Percentiles rank a stretch among this genome's conserved stretches.
phyloP scores from a whole-genome alignment of 1,140 invertebrate species.

The Medauroidea extradentata region DNA sequence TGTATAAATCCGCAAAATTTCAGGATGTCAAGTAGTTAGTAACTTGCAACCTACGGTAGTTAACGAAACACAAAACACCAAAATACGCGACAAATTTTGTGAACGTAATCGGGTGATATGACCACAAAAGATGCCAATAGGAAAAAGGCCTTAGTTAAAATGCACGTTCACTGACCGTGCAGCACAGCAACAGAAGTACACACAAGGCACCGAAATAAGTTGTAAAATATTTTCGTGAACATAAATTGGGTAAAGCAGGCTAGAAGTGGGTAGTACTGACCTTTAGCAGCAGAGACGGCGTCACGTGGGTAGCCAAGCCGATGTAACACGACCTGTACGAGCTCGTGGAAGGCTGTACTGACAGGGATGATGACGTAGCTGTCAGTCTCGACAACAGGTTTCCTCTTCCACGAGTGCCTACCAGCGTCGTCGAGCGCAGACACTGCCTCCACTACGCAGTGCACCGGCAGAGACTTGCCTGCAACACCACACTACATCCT shows the following conservation, averaged over 20 bases:
- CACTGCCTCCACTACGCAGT: slow-evolving; percentile 83
- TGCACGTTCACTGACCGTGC: too few relatives aligned
- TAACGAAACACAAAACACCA: too few relatives aligned
- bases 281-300: slow-evolving; percentile 71
- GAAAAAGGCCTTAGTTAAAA: too few relatives aligned
- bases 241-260: too few relatives aligned
- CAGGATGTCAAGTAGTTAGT: too few relatives aligned
- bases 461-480: slow-evolving; percentile 89
- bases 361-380: slow-evolving; percentile 90
- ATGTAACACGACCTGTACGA: slow-evolving; percentile 71
- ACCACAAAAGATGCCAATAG: too few relatives aligned
- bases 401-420: slow-evolving; percentile 49
- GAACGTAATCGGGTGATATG: too few relatives aligned
- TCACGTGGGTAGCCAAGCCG: slow-evolving; percentile 74
- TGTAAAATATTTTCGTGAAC: too few relatives aligned
- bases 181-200: not conserved
- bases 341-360: slow-evolving; percentile 79
- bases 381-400: slow-evolving; percentile 76
- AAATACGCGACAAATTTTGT: too few relatives aligned
- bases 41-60: too few relatives aligned
- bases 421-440: slow-evolving; percentile 61
- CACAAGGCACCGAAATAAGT: not conserved
- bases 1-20: too few relatives aligned
- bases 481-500: slow-evolving; percentile 17
- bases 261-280: slow-evolving; percentile 49